These are phyloP conservation scores for Alauda arvensis DNA, from an alignment of 2,797 vertebrate genomes.

Conservation along the genomic window DNA sequence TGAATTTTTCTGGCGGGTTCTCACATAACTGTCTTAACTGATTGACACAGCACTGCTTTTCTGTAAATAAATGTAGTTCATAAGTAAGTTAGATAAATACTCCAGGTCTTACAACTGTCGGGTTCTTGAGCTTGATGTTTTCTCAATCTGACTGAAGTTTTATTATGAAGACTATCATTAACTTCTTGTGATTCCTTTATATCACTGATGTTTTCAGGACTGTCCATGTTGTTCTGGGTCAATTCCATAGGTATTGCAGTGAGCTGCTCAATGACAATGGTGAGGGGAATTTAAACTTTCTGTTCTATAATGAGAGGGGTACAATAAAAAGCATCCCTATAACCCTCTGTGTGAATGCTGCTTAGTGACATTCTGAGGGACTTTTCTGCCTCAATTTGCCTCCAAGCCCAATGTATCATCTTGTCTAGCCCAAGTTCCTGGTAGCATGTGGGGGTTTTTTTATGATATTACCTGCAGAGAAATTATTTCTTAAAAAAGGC, in stretches of 20 bases:
- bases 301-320: background rate
- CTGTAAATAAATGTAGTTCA: background rate
- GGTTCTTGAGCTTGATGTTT: background rate
- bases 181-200: background rate
- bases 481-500: background rate
- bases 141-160: background rate
- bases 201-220: background rate
- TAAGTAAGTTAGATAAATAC: background rate
- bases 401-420: rapidly evolving
- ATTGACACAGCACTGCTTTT: background rate
- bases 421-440: background rate
- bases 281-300: background rate
- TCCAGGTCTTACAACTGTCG: background rate
- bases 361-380: background rate
- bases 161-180: background rate
- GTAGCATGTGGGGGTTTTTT: background rate
- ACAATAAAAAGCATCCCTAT: background rate
- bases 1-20: background rate
- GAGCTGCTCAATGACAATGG: background rate
- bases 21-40: background rate
- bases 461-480: background rate
- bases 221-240: background rate
- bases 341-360: background rate
- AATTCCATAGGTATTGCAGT: background rate
- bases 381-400: background rate